Percentiles rank a stretch among this genome's conserved stretches.
Evolutionary conservation across 1,140 invertebrate species (phyloP).

Genomic region (Trichonephila inaurata): DNA sequence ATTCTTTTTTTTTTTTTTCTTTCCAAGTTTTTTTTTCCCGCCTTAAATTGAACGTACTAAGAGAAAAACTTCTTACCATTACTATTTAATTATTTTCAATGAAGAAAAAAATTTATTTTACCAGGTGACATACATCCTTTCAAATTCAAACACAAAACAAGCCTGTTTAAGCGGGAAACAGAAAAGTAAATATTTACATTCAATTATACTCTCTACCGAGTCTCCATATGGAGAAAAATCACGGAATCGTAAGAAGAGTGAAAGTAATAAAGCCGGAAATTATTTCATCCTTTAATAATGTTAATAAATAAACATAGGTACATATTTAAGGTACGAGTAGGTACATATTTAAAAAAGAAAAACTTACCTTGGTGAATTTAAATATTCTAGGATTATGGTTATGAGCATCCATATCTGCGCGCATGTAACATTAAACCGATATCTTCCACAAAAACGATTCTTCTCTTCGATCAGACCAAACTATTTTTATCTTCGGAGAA

Average conservation of each 20-base stretch:
- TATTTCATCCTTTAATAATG: not conserved
- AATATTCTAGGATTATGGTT: slow-evolving; percentile 68
- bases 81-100: not conserved
- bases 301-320: not conserved
- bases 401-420: slow-evolving; percentile 50
- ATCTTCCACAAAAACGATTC: not conserved
- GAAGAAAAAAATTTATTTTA: not conserved
- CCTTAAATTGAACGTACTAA: too few relatives aligned
- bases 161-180: too few relatives aligned
- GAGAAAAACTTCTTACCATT: too few relatives aligned
- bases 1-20: too few relatives aligned
- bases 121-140: not conserved
- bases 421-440: slow-evolving; percentile 29
- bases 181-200: not conserved
- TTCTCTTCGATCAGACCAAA: not conserved
- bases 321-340: too few relatives aligned
- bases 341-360: too few relatives aligned
- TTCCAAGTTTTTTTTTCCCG: too few relatives aligned
- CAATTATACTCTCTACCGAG: not conserved
- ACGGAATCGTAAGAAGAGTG: not conserved
- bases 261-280: not conserved
- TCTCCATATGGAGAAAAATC: not conserved
- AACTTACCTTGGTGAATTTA: slow-evolving; percentile 70
- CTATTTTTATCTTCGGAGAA: not conserved
- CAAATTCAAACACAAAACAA: not conserved